phyloP scores from a whole-genome alignment of 2,888 invertebrate species.

The Perithous albicinctus region DNA sequence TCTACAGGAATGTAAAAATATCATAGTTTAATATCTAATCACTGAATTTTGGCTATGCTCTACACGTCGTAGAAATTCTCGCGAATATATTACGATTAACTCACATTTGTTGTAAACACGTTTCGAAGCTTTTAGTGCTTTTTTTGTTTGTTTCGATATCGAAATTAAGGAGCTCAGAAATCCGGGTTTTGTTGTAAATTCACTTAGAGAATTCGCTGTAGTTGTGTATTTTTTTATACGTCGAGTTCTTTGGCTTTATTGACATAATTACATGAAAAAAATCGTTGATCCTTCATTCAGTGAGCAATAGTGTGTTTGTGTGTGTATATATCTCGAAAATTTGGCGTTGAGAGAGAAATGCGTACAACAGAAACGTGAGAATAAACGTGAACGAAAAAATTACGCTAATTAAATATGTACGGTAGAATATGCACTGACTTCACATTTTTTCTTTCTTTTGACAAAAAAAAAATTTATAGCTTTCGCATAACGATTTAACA shows the following conservation, averaged over 20 bases:
- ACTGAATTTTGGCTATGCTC: slow-evolving; percentile 46
- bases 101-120: slow-evolving; percentile 32
- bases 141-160: neutral
- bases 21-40: slow-evolving; percentile 67
- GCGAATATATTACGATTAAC: slow-evolving; percentile 23
- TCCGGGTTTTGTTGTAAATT: neutral
- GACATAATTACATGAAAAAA: slow-evolving; percentile 71
- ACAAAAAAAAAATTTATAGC: slow-evolving; percentile 16
- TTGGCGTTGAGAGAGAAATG: slow-evolving; percentile 19
- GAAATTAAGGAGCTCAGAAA: neutral
- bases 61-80: slow-evolving; percentile 6
- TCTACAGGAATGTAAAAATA: slow-evolving; percentile 78
- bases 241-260: slow-evolving; percentile 72
- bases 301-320: slow-evolving; percentile 8
- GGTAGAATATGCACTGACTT: slow-evolving; percentile 13
- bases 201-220: slow-evolving; percentile 25
- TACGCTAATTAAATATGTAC: slow-evolving; percentile 34
- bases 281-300: slow-evolving; percentile 23
- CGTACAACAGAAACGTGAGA: slow-evolving; percentile 39
- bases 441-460: slow-evolving; percentile 18
- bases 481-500: slow-evolving; percentile 29
- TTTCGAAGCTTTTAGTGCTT: slow-evolving; percentile 8
- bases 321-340: slow-evolving; percentile 21
- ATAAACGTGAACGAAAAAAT: slow-evolving; percentile 39
- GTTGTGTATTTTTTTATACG: slow-evolving; percentile 14